Conservation (phyloP, 2,888 invertebrate species). For the Ornithoptera priamus region DNA sequence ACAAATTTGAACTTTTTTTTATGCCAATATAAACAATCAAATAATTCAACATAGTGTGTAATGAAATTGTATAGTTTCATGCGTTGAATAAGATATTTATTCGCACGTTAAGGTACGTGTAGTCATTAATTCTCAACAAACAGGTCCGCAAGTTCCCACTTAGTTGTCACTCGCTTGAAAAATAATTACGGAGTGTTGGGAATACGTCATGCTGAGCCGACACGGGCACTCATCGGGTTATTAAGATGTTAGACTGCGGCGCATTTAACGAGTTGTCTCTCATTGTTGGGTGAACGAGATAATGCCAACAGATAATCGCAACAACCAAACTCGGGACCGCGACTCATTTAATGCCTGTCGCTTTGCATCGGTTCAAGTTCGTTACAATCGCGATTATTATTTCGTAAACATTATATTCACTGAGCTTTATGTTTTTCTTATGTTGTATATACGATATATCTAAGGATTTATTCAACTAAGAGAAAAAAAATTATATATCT, state of each 20-base stretch:
- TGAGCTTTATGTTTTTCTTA: too few relatives aligned
- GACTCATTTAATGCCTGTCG: slow-evolving; percentile 76
- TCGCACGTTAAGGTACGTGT: slow-evolving; percentile 47
- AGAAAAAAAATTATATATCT: too few relatives aligned
- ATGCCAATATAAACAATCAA: not conserved
- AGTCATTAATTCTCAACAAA: slow-evolving; percentile 46
- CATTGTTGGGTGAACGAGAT: slow-evolving; percentile 61
- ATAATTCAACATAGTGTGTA: not conserved
- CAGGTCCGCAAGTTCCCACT: slow-evolving; percentile 43
- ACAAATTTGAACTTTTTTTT: not conserved
- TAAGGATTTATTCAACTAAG: too few relatives aligned
- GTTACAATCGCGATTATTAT: slow-evolving; percentile 30
- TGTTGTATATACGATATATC: too few relatives aligned
- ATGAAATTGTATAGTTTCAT: slow-evolving; percentile 9
- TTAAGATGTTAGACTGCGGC: slow-evolving; percentile 67
- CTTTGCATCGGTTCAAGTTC: slow-evolving; percentile 49
- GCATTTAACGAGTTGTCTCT: slow-evolving; percentile 63
- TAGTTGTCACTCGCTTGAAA: slow-evolving; percentile 67
- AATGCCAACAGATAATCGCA: slow-evolving; percentile 66
- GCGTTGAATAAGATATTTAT: slow-evolving; percentile 32
- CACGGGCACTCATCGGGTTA: slow-evolving; percentile 67
- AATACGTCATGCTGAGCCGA: slow-evolving; percentile 72
- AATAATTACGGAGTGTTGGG: slow-evolving; percentile 68
- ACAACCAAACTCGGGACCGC: slow-evolving; percentile 55
- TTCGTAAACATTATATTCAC: slow-evolving; percentile 19